Base-by-base conservation (phyloP, 2,888 invertebrate genomes). In the Acrobasis repandana region DNA sequence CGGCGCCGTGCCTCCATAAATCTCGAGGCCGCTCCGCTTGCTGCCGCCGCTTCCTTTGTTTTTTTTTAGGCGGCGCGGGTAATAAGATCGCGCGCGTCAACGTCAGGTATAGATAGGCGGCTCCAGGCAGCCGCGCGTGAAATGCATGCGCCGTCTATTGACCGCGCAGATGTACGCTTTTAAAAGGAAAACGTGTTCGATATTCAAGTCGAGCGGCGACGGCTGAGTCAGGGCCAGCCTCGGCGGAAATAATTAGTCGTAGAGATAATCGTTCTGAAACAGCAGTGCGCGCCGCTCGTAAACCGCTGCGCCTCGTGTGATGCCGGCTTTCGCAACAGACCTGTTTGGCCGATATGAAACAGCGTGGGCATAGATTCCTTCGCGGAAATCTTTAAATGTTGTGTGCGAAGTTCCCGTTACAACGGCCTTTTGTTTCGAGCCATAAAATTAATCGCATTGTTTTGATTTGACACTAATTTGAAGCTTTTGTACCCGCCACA, bases 31-130 rank as follows among this genome's bases (percentile, higher is more conserved):
- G 59, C 59, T 59, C 58, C 69, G 67, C 62, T 62, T 67, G 63
- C 63, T 67, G 70, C 68, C 79, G 80, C 74, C 82, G 82, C 82
- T 81, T 85, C 85, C 84, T 83, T 85, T 84, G 83, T 88, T 84
- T 88, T 88, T 81, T 82, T 83, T 77, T 70, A 75, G 73, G 75
- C 73, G 67, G 71, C 68, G 73, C 76, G 59, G 78, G 87, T 86
- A 90, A 88, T 87, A 89, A 89, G 88, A 88, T 82, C 87, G 86
- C 89, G 83, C 76, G 76, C 88, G 82, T 86, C 87, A 85, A 83
- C 80, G 82, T 86, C 90, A 90, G 90, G 90, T 90, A 90, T 80
- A 84, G 82, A 81, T 67, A 58, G 54, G 49, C 67, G 71, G 69
- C 70, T 73, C 62, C 63, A 60, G 60, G 54, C 63, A 68, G 71